Base-by-base conservation (phyloP, 2,113 vertebrate genomes). In the Thamnaconus septentrionalis region DNA sequence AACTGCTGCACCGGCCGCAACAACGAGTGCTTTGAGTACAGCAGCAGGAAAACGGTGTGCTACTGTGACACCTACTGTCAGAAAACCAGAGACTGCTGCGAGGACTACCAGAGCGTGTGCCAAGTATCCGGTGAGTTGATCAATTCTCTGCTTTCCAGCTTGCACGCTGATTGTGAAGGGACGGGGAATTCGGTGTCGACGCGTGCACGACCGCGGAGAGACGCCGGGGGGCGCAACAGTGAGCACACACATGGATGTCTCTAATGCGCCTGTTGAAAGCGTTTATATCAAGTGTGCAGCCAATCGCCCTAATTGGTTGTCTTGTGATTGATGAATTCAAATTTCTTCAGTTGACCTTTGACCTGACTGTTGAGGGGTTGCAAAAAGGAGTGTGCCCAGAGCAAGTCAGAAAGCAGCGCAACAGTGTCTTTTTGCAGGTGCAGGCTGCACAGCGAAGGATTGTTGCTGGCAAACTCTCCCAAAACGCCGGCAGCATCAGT, bases 51-150 rank as follows among this genome's bases (percentile, higher is more conserved):
- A 64, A 80, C 87, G 0, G 86, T n/a, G 67, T 95, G 94, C 70
- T 96, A 95, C 89, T 96, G 94, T 39, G 93, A 95, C 62, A 86
- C 91, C 0, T 94, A 95, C 85, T 95, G 95, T 9, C 82, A 90
- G 75, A 92, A 91, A 73, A 94, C 91, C 0, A 88, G 91, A 0
- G 95, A 95, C 88, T 96, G 94, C 84, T 95, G 94, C n/a, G 85
- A 89, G 50, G 94, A 95, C 80, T 94, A 94, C 52, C 82, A 59
- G 0, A 53, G 56, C 0, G 82, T 83, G n/a, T 96, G 94, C 54
- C 93, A 86, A 72, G 87, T 67, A 7, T 90, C 91, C 1, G 92
- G 94, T 95, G 91, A 93, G 94, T 87, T 53, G 41, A 3, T 52
- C 43, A 7, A 51, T 67, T 39, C 48, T 31, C 18, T 31, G 18